Base-by-base conservation (phyloP, 1,140 invertebrate genomes). In the Aphaenogaster floridana region DNA sequence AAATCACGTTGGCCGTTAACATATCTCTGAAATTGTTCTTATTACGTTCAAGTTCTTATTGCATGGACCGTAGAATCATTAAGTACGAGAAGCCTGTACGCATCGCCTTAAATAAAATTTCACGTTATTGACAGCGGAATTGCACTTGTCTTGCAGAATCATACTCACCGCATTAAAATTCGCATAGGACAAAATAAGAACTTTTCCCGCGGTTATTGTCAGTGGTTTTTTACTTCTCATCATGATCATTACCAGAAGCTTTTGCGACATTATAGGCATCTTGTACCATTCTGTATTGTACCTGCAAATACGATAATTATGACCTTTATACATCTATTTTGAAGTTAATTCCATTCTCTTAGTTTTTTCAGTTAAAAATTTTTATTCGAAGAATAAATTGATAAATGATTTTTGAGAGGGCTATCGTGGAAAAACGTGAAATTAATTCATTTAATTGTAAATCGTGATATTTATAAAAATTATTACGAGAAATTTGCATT, bases 11-110 rank as follows among this genome's bases (percentile, higher is more conserved):
- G 8, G 21, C 17, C 42, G 9, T 34, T 50, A 34, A 59, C 6
- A 61, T 21, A 21, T 68, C 79, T 54, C 17, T 36, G 34, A 78
- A 54, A 8, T 64, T 54, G n/a, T 34, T 64, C 15, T 7, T 83
- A 54, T 54, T 11, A 52, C 48, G 7, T 11, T 36, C 17, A n/a
- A 36, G 9, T 54, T 42, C 71, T 57, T 72, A 80, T 15, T 79
- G 80, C 13, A 91, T 13, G n/a, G 91, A 92, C 13, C 74, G 86
- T 15, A 92, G 59, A 42, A 92, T 59, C 48, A 86, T 92, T 17
- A 88, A 81, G 21, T 89, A 92, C 1, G 91, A 92, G 57, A 91
- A 88, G 8, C 34, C 15, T 59, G 72, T 76, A 76, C 52, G 50
- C 72, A 76, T 76, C 28, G 36, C 52, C 72, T 50, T 76, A 76